Evolutionary conservation across 2,888 invertebrate species (phyloP), one percentile per base, ranked within the genome.

Genomic region (Apamea sordens): DNA sequence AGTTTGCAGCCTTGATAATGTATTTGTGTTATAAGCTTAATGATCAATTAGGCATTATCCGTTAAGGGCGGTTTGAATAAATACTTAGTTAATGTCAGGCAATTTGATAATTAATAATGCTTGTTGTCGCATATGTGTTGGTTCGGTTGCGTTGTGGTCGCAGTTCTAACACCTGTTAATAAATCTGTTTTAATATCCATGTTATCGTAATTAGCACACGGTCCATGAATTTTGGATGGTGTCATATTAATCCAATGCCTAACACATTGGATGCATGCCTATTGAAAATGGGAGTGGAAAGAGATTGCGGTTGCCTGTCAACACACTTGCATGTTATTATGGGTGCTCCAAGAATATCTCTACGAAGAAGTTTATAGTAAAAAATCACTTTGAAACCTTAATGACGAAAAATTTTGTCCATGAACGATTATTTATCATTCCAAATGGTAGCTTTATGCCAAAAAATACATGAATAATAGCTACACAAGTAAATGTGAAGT

Each of bases 111-210:
- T 53, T 5, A 74, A 32, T 36, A 28, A 59, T 28, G 44, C 32
- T n/a, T 74, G 53, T 59, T 59, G 32, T 61, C 32, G 41, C 59
- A 24, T 11, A 24, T 44, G 74, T 74, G 50, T 41, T 50, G 10
- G 21, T 44, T 63, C 24, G 24, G 61, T 13, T 53, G 44, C 36
- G 18, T 28, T 75, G 67, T 47, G 67, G 82, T 36, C 28, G 13
- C 21, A 47, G 28, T 74, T n/a, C 50, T 74, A 74, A 82, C 44
- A 68, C 61, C 28, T 63, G 75, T 44, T 44, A 32, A 73, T 72
- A 65, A 73, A 80, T 80, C 24, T 18, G 50, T 50, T 28, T 65
- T 36, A n/a, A 32, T 80, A 64, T 50, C 10, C 15, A 28, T 47
- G 11, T 41, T 50, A 64, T 28, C 36, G 24, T 32, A 65, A 80